Conservation (phyloP, 2,888 invertebrate species). For the Rugalucina vietnamica region DNA sequence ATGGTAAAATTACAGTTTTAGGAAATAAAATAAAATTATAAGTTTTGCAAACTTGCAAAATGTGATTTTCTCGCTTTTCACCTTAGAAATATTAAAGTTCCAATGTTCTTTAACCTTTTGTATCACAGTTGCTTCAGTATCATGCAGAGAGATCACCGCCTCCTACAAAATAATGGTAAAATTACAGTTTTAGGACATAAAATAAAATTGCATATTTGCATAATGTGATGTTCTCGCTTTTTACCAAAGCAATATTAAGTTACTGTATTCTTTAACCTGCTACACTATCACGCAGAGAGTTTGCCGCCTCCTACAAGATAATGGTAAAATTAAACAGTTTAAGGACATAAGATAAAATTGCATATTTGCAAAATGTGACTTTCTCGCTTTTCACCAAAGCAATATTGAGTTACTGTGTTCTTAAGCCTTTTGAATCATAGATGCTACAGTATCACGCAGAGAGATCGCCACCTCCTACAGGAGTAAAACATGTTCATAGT, state of each 20-base stretch:
- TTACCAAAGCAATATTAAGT: constrained; percentile 86
- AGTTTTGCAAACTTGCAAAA: too few species aligned
- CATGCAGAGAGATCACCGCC: constrained; percentile 86
- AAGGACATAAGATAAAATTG: too few species aligned
- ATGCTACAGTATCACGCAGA: constrained; percentile 86
- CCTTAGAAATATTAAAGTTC: constrained; percentile 85
- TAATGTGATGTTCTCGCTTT: constrained; percentile 87
- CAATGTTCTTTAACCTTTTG: constrained; percentile 86
- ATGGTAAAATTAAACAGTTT: too few species aligned
- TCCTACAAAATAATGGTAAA: constrained; percentile 85
- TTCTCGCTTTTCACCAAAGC: constrained; percentile 87
- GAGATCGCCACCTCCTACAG: constrained; percentile 86
- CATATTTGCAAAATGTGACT: constrained; percentile 87
- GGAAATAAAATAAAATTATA: too few species aligned
- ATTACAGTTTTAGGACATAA: too few species aligned
- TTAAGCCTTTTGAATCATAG: constrained; percentile 84
- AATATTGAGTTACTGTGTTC: constrained; percentile 85
- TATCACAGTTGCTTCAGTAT: constrained; percentile 86
- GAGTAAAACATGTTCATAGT: too few species aligned
- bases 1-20: too few species aligned
- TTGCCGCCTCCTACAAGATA: constrained; percentile 86
- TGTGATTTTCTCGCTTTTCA: constrained; percentile 87
- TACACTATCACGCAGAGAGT: constrained; percentile 86
- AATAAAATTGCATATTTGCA: too few species aligned
- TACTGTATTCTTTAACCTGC: constrained; percentile 87